Base-by-base conservation (phyloP, 2,113 vertebrate genomes). In the Agapornis roseicollis region DNA sequence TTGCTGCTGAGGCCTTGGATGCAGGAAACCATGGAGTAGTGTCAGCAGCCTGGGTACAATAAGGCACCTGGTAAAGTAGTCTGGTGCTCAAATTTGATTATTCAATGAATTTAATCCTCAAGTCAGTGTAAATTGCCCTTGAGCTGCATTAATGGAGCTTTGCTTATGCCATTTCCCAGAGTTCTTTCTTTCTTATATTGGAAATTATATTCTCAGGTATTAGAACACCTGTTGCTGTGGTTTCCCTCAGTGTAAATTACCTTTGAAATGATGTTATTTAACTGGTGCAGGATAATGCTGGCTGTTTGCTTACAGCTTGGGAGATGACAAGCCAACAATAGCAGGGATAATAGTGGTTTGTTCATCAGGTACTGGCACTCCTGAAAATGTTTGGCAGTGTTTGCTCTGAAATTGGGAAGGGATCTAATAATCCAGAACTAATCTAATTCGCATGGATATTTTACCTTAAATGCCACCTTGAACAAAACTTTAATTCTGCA, bases 381-480 rank as follows among this genome's bases (percentile, higher is more conserved):
- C 70, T 70, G 77, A 60, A 92, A 88, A 85, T 42, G 74, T 66
- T 42, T 93, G 86, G 83, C 86, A 89, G 55, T 55, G 47, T 89
- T 94, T 77, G 66, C 80, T 91, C 25, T 61, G 89, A 89, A 94
- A 88, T 63, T 80, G 74, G 74, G 78, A 95, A 95, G 41, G 46
- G n/a, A 91, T 85, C 41, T 94, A 96, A 96, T 0, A 7, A 80
- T 66, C 74, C 71, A 87, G 84, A 94, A 94, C 74, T 94, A 85
- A 96, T 88, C 63, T 66, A 91, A 94, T 95, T 95, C 96, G 63
- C 81, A 94, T 2, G 37, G 89, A 77, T 89, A 66, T 89, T 93
- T 96, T 91, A 95, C 93, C 81, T 95, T 87, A 97, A 95, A 89
- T 79, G 70, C 74, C 49, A 89, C 66, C 78, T 85, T 73, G 66